Conservation (phyloP, 2,888 invertebrate species). For the Eupsilia transversa region DNA sequence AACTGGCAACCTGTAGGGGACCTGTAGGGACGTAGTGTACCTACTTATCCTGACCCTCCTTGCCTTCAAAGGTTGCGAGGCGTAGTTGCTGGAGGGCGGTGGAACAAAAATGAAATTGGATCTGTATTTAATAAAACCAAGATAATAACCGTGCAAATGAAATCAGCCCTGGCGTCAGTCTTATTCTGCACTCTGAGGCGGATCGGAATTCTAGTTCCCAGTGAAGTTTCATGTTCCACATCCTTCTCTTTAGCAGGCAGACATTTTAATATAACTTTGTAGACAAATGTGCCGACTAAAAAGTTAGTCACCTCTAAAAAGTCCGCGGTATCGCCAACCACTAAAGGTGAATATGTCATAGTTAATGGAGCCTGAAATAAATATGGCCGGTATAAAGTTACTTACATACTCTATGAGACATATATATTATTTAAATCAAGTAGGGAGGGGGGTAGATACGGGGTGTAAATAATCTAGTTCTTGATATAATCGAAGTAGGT, state of each 20-base stretch:
- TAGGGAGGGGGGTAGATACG: neutral
- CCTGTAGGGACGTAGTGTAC: neutral
- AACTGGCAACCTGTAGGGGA: neutral
- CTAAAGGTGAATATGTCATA: constrained; percentile 84
- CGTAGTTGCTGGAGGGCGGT: no score
- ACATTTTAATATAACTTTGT: constrained; percentile 81
- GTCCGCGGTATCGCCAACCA: constrained; percentile 81
- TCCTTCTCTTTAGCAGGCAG: constrained; percentile 84
- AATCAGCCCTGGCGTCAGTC: constrained; percentile 77
- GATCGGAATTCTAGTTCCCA: constrained; percentile 80
- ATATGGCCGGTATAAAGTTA: constrained; percentile 20
- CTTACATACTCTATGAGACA: no score
- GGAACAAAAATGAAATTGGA: no score
- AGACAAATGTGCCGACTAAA: constrained; percentile 80
- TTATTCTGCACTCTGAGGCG: constrained; percentile 84
- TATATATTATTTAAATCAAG: neutral
- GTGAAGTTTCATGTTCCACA: constrained; percentile 76
- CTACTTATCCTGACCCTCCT: neutral
- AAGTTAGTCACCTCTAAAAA: constrained; percentile 79
- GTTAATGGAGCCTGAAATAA: constrained; percentile 76
- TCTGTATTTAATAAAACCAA: neutral
- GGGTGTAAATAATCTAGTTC: no score
- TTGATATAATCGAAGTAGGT: no score
- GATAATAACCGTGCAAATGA: constrained; percentile 75
- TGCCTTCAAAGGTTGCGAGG: neutral